Percentiles rank a stretch among this genome's conserved stretches.
Conservation (phyloP, 2,113 vertebrate genomes). For the Gavialis gangeticus region DNA sequence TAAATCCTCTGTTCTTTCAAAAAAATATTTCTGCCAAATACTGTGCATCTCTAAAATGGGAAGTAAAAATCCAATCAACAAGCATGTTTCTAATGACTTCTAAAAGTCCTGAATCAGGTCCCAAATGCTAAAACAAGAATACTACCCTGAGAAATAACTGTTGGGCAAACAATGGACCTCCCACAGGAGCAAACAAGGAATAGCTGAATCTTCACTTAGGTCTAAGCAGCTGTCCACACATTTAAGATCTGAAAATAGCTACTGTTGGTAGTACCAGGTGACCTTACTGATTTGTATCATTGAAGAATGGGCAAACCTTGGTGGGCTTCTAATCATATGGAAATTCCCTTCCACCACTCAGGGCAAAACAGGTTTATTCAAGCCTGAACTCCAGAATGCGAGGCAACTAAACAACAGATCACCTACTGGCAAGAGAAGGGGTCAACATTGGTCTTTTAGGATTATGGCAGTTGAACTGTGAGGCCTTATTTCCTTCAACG, state of each 20-base stretch:
- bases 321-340: neutral
- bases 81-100: neutral
- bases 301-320: neutral
- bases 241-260: neutral
- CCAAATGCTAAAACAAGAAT: too few relatives aligned
- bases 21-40: neutral
- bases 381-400: neutral
- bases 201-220: neutral
- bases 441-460: fast-evolving
- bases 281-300: neutral
- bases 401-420: too few relatives aligned
- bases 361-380: neutral
- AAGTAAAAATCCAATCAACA: neutral
- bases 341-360: neutral
- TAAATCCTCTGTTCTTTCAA: neutral
- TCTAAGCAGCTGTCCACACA: neutral
- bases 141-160: too few relatives aligned
- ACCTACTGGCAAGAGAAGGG: neutral
- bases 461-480: neutral
- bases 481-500: neutral
- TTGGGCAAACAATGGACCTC: too few relatives aligned
- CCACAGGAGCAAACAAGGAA: neutral
- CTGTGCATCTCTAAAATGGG: fast-evolving
- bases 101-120: neutral
- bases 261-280: neutral